Evolutionary conservation across 2,888 invertebrate genomes (phyloP).

Genomic region (Piscicola geometra): DNA sequence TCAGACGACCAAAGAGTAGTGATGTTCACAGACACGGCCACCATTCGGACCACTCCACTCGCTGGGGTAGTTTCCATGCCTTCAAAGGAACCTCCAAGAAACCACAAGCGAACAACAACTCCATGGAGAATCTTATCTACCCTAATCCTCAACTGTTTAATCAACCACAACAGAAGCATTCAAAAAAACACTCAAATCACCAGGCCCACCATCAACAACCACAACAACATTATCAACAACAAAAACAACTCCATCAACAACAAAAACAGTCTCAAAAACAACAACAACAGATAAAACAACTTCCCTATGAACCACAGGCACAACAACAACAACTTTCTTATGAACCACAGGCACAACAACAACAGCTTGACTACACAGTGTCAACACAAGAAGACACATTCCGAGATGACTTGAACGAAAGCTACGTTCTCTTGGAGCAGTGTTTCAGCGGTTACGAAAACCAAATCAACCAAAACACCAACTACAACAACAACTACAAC

Average conservation of each 20-base stretch:
- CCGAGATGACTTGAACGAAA: slow-evolving; percentile 20
- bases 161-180: neutral
- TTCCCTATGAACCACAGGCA: neutral
- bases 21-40: neutral
- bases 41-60: neutral
- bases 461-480: neutral
- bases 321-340: neutral
- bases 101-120: neutral
- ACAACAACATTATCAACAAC: neutral
- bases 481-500: neutral
- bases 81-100: neutral
- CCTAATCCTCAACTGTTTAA: too few relatives aligned
- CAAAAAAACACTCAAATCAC: neutral
- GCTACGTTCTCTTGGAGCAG: slow-evolving; percentile 31
- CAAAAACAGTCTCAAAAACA: neutral
- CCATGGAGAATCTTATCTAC: neutral
- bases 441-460: slow-evolving; percentile 34
- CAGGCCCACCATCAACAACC: neutral
- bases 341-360: too few relatives aligned
- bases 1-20: neutral
- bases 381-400: neutral
- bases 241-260: neutral
- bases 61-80: slow-evolving; percentile 4
- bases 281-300: neutral
- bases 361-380: neutral